Base-by-base conservation (phyloP, 1,140 invertebrate genomes). In the Heliconius nattereri region DNA sequence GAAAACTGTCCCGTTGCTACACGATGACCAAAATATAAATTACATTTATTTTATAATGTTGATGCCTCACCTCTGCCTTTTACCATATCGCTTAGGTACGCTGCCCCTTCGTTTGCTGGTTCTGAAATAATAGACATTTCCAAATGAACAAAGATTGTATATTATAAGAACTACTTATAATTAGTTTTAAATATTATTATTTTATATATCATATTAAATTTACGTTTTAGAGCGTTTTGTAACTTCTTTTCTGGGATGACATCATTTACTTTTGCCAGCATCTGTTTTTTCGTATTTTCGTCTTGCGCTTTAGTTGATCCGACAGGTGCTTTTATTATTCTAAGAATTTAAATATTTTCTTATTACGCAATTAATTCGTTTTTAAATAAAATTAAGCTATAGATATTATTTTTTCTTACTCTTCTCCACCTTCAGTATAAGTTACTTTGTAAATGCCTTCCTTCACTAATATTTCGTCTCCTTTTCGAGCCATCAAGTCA, bases 401-500 rank as follows among this genome's bases (percentile, higher is more conserved):
- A 57, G 32, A 77, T 60, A 52, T 72, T 40, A 76, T 40, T 29
- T 16, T 20, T 29, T 76, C 88, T 85, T 78, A 90, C 89, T 89
- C 87, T 73, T 87, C 77, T 49, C 87, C 88, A 23, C 76, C 89
- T 81, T 89, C 88, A 9, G 76, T 85, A 37, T 87, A 89, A 3
- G 89, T 89, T 71, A 90, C 76, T 80, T 89, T 89, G 66, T 90
- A 90, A 26, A 85, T 54, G 20, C 85, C 86, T 29, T 87, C 84
- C 78, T 87, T 57, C 8, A 81, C 83, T 37, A 89, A 57, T 54
- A 87, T 83, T 49, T 83, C 72, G 54, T 89, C 85, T 40, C 81
- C 89, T 81, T 88, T 86, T 26, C 85, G 83, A 7, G 84, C 85
- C 88, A 91, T 88, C 35, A 91, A 80, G 81, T 91, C 88, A 8